These are phyloP conservation scores for Neogale vison DNA, from an alignment of 2,113 vertebrate genomes.

Conservation along the genomic window DNA sequence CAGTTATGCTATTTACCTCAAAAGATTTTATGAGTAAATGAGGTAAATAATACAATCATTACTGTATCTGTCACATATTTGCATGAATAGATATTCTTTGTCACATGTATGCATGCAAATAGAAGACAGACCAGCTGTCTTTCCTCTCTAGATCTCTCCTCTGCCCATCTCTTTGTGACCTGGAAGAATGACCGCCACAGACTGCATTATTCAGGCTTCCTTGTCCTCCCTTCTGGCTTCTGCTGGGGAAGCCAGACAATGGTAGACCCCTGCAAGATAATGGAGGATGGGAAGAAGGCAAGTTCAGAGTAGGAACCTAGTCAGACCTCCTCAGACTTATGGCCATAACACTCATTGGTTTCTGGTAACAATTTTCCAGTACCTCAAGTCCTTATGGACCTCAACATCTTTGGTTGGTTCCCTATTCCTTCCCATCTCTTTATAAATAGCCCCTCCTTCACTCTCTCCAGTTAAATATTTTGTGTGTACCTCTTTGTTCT, in stretches of 20 bases:
- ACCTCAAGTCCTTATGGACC: not conserved
- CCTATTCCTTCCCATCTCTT: not conserved
- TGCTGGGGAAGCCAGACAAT: not conserved
- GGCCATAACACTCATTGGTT: not conserved
- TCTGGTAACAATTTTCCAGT: not conserved
- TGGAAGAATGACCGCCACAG: not conserved
- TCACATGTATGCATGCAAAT: not conserved
- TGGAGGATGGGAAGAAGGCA: not conserved
- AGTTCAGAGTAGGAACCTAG: not conserved
- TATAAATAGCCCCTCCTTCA: not conserved
- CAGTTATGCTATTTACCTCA: not conserved
- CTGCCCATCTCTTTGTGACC: not conserved
- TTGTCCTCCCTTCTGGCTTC: not conserved
- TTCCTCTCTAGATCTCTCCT: not conserved
- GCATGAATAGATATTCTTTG: not conserved
- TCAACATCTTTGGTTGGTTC: not conserved
- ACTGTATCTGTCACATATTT: not conserved
- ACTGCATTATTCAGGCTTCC: not conserved
- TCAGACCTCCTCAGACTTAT: not conserved
- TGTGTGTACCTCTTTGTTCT: not conserved
- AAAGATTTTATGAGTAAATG: not conserved
- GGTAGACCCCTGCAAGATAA: not conserved
- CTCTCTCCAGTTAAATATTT: not conserved
- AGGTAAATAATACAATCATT: not conserved
- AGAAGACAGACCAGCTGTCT: not conserved